Conservation (phyloP, 2,888 invertebrate genomes). For the Drosophila eohydei region DNA sequence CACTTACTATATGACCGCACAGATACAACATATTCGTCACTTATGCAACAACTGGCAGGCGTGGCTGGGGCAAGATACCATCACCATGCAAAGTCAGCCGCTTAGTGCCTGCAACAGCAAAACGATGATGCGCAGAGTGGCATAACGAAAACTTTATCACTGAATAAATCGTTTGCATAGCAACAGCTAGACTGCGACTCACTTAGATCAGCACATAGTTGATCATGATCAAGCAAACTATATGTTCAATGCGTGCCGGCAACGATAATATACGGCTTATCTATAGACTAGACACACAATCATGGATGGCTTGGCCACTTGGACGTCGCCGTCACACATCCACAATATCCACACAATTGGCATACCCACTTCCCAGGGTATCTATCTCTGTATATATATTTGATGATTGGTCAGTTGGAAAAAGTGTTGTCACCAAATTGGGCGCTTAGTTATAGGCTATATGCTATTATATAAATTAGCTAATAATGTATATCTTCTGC, state of each 20-base stretch:
- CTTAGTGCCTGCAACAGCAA: neutral
- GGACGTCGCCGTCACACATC: too few relatives aligned
- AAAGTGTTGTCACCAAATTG: slow-evolving; percentile 36
- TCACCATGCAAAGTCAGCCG: too few relatives aligned
- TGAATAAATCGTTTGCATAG: neutral
- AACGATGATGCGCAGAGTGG: neutral
- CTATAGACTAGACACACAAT: neutral
- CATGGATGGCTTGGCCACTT: too few relatives aligned
- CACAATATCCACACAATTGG: too few relatives aligned
- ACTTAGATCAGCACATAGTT: neutral
- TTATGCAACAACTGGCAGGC: neutral
- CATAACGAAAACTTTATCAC: neutral
- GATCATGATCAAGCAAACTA: neutral
- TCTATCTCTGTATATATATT: neutral
- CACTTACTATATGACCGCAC: neutral
- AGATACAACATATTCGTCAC: neutral
- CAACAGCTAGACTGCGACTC: neutral
- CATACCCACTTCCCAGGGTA: neutral
- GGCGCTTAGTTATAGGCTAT: slow-evolving; percentile 39
- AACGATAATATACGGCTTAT: too few relatives aligned
- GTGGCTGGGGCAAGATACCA: neutral
- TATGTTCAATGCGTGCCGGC: neutral
- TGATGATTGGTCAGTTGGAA: slow-evolving; percentile 28
- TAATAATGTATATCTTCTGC: slow-evolving; percentile 8
- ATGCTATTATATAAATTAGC: slow-evolving; percentile 24